A percentile compares a stretch with the other conserved stretches of the same genome.
Evolutionary conservation across 2,797 vertebrate genomes (phyloP).

Genomic region (Steatocranus sp.): DNA sequence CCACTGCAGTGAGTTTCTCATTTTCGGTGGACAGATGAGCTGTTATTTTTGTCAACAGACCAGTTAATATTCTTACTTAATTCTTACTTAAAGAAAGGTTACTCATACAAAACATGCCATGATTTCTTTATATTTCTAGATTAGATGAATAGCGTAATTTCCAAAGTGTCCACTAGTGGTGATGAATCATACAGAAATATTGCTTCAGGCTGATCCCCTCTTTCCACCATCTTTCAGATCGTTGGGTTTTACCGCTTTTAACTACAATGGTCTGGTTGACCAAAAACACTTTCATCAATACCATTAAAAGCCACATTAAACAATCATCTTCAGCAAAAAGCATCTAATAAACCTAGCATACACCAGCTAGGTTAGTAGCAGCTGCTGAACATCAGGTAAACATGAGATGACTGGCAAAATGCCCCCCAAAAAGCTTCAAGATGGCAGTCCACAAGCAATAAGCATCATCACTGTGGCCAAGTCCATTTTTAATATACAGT

Average conservation of each 20-base stretch:
- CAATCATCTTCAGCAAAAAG: not conserved
- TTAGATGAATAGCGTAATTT: rapidly evolving
- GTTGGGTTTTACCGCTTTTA: not conserved
- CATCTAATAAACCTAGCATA: not conserved
- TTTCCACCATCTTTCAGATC: not conserved
- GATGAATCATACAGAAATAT: rapidly evolving
- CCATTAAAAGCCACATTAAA: not conserved
- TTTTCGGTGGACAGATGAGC: rapidly evolving
- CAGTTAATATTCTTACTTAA: rapidly evolving
- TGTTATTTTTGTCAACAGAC: not conserved
- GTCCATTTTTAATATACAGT: not conserved
- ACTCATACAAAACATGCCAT: not conserved
- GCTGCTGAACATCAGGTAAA: not conserved
- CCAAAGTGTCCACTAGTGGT: not conserved
- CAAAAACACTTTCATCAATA: rapidly evolving
- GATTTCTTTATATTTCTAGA: not conserved
- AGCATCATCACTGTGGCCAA: not conserved
- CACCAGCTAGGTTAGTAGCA: not conserved
- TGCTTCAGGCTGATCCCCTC: not conserved
- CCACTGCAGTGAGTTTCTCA: not conserved
- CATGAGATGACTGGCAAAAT: not conserved
- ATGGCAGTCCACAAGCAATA: not conserved
- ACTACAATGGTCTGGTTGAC: not conserved
- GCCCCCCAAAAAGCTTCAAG: not conserved
- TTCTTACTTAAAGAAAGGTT: not conserved